A percentile compares a stretch with the other conserved stretches of the same genome.
Conservation (phyloP, 2,888 invertebrate species). For the Pheosia tremula region DNA sequence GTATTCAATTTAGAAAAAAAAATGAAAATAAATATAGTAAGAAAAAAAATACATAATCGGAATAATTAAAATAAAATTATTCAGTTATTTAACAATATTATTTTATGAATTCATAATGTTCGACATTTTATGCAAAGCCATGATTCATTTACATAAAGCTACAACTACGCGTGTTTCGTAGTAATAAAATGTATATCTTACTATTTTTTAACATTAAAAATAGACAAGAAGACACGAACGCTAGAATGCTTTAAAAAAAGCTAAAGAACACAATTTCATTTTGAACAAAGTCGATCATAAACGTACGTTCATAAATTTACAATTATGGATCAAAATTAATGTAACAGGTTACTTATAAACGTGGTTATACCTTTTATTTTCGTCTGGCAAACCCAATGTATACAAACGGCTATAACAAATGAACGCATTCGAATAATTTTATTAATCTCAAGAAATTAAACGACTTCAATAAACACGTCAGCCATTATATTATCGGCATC, state of each 20-base stretch:
- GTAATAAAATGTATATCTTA: neutral
- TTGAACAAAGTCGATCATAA: neutral
- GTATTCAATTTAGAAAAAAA: constrained; percentile 48
- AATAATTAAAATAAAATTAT: too few species aligned
- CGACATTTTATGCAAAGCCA: constrained; percentile 21
- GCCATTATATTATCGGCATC: neutral
- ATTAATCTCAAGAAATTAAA: neutral
- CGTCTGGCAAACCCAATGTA: neutral
- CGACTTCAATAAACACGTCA: neutral
- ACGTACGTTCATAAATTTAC: neutral
- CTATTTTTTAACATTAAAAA: constrained; percentile 6
- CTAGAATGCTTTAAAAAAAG: constrained; percentile 2
- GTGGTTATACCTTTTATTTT: neutral
- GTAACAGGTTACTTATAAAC: neutral
- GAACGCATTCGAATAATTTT: neutral
- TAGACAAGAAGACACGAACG: constrained; percentile 2
- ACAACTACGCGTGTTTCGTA: neutral
- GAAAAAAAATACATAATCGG: neutral
- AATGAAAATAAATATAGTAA: neutral
- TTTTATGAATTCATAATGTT: too few species aligned
- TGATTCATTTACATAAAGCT: constrained; percentile 4
- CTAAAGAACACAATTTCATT: neutral
- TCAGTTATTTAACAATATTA: too few species aligned
- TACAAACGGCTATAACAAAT: neutral
- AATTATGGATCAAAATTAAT: neutral